Evolutionary conservation across 2,797 vertebrate species (phyloP).

Genomic region (Karalla daura): DNA sequence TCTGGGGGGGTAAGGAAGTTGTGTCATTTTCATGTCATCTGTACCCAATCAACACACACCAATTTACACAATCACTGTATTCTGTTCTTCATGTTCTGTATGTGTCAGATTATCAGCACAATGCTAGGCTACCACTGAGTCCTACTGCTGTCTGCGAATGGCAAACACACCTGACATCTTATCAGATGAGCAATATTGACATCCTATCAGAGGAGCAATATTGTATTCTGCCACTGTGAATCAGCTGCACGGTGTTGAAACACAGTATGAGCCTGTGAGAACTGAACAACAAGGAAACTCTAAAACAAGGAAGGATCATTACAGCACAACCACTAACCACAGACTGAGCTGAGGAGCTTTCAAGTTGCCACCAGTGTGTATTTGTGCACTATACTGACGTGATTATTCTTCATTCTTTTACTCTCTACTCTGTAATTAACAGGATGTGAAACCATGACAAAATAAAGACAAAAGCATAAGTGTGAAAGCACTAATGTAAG

Average conservation of each 20-base stretch:
- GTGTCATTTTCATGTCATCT: background rate
- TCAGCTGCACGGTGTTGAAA: background rate
- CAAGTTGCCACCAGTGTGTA: too few species aligned
- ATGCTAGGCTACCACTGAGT: background rate
- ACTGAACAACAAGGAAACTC: too few species aligned
- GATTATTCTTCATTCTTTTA: too few species aligned
- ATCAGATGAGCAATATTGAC: background rate
- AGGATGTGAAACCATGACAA: background rate
- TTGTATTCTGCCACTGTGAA: too few species aligned
- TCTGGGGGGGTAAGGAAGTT: background rate
- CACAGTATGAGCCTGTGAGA: background rate
- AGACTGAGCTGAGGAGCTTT: too few species aligned
- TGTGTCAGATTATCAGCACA: background rate
- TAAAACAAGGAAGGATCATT: too few species aligned
- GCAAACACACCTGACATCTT: background rate
- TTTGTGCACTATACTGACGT: too few species aligned
- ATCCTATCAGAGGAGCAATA: background rate
- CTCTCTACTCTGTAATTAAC: too few species aligned
- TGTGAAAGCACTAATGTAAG: background rate
- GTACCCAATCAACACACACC: background rate
- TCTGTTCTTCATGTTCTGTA: too few species aligned
- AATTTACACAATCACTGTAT: background rate
- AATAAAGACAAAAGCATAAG: background rate
- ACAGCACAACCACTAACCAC: too few species aligned
- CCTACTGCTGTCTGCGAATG: background rate